Base-by-base conservation (phyloP, 2,113 vertebrate species). In the Corapipo altera region DNA sequence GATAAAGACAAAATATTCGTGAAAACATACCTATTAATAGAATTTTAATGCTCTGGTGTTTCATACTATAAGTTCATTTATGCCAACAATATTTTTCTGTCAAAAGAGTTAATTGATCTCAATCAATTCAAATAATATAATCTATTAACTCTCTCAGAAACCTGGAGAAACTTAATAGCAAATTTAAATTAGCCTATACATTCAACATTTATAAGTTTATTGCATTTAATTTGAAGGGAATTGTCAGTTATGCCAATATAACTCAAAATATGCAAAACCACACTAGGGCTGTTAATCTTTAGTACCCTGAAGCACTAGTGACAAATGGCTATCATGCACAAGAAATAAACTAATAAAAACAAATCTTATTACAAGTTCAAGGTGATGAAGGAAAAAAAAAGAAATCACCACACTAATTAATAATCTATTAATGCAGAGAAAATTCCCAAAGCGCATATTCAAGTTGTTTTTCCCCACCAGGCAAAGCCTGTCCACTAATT, bases 151-250 rank as follows among this genome's bases (percentile, higher is more conserved):
- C 28, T 83, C 69, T 94, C 20, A 59, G 71, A 94, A 97, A 94
- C 51, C 48, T 72, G 23, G 5, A 86, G 48, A 88, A 98, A 71
- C 48, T 71, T 94, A 94, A 70, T 54, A 82, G 44, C 93, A 91
- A 84, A 92, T 95, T 62, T 83, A 95, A 96, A 96, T 95, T 96
- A 95, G 64, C 66, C 91, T 48, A 95, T 77, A 55, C 48, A 91
- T 82, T 95, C 88, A 95, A 95, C 76, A 95, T 93, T 86, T 83
- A 78, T 93, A 77, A 90, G 89, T 95, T 89, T 93, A 96, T 77
- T 72, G 72, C 33, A 91, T 91, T 96, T 97, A 96, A 97, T 95
- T 96, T 93, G 88, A 85, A 96, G 15, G 28, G n/a, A 95, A 95
- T 95, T 97, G 81, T 95, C 84, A 96, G 72, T 96, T 95, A 97